Percentiles rank a stretch among this genome's conserved stretches.
phyloP scores from a whole-genome alignment of 2,797 vertebrate species.

The Bradypodion pumilum region DNA sequence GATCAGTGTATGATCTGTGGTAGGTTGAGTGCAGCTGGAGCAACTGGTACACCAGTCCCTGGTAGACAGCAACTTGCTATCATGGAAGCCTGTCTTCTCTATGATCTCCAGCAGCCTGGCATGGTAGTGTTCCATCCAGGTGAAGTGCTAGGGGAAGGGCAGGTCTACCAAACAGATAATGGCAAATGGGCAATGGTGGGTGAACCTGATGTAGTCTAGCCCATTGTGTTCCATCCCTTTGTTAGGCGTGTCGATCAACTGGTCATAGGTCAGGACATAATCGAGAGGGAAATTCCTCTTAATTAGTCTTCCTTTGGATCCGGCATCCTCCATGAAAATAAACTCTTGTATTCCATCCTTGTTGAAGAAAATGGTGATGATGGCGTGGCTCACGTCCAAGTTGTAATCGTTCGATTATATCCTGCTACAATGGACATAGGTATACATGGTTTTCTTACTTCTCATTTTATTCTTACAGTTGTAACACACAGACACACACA shows the following conservation, averaged over 20 bases:
- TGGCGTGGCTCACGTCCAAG: neutral
- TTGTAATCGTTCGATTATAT: neutral
- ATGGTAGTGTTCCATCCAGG: conserved; percentile 63
- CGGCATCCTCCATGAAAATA: neutral
- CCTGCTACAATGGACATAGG: too few relatives aligned
- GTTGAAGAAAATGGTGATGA: conserved; percentile 66
- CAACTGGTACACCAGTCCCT: conserved; percentile 70
- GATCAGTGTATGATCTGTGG: conserved; percentile 68
- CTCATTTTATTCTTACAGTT: neutral
- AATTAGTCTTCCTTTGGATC: neutral
- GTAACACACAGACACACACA: too few relatives aligned
- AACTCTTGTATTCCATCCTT: conserved; percentile 57
- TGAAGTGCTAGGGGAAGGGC: conserved; percentile 55
- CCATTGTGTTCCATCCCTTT: neutral
- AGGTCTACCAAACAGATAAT: conserved; percentile 37
- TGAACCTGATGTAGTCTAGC: conserved; percentile 26
- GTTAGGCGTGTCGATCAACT: neutral
- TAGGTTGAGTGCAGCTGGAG: conserved; percentile 68
- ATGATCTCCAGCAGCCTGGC: conserved; percentile 46
- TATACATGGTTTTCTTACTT: neutral
- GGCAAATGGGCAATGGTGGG: conserved; percentile 57
- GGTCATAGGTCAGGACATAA: conserved; percentile 47
- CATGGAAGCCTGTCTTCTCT: conserved; percentile 51
- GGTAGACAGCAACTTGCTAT: conserved; percentile 61
- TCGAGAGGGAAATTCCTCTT: conserved; percentile 56